These are phyloP conservation scores for Aspidiotus rigidus DNA, from an alignment of 2,888 invertebrate species.

Conservation along the genomic window DNA sequence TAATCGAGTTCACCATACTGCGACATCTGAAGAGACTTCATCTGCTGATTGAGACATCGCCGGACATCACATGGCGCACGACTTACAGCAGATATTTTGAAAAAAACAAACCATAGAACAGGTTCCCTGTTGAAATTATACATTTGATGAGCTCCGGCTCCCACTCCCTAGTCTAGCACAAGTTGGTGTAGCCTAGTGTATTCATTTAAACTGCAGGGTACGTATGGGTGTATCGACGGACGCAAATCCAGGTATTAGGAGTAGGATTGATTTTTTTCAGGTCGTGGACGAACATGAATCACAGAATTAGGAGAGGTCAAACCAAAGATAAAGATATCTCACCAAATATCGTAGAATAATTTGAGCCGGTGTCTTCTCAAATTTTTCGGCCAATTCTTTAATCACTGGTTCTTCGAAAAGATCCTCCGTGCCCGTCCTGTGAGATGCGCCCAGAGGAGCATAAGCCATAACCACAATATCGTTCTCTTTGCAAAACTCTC, in stretches of 20 bases:
- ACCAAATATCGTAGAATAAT: constrained; percentile 58
- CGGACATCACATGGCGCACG: no score
- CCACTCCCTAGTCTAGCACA: no score
- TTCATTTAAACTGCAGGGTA: no score
- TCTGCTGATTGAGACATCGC: no score
- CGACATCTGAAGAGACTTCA: no score
- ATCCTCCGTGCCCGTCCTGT: constrained; percentile 69
- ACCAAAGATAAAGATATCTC: neutral
- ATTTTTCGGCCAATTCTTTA: constrained; percentile 52
- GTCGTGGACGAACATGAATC: neutral
- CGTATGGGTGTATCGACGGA: neutral
- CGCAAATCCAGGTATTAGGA: neutral
- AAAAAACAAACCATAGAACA: no score
- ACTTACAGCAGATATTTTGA: no score
- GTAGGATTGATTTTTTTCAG: neutral
- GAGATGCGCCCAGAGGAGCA: constrained; percentile 67
- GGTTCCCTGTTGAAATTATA: no score
- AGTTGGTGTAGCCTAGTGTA: no score
- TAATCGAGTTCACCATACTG: no score
- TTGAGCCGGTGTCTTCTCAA: constrained; percentile 60
- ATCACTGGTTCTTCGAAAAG: constrained; percentile 64
- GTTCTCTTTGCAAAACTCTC: constrained; percentile 57
- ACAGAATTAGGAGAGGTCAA: neutral
- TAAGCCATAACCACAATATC: constrained; percentile 46
- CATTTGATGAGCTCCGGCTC: no score